phyloP scores from a whole-genome alignment of 1,140 invertebrate species.

The Chrysoperla carnea region DNA sequence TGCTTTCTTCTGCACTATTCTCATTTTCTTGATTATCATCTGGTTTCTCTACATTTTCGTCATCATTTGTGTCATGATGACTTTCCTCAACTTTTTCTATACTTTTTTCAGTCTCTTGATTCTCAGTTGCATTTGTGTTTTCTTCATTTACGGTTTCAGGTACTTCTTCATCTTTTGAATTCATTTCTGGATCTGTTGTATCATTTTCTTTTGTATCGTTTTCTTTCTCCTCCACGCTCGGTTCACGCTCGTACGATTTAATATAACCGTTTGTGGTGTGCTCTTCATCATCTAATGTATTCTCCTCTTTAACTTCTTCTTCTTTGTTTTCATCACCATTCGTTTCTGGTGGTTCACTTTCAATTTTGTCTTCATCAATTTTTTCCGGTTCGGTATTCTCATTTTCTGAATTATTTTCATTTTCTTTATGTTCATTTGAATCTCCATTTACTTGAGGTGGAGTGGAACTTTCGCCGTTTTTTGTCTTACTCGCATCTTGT shows the following conservation, averaged over 20 bases:
- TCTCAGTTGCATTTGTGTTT: slow-evolving; percentile 8
- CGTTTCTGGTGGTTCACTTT: slow-evolving; percentile 1
- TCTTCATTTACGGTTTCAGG: slow-evolving; percentile 21
- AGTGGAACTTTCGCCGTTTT: slow-evolving; percentile 1
- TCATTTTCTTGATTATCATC: slow-evolving; percentile 4
- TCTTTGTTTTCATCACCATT: slow-evolving; percentile 5
- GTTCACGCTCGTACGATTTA: too few species aligned
- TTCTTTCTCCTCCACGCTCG: too few species aligned
- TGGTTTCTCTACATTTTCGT: neutral
- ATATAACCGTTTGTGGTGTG: too few species aligned
- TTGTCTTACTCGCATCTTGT: slow-evolving; percentile 14
- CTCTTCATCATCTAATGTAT: too few species aligned
- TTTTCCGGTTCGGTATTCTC: neutral
- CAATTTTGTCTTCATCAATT: neutral
- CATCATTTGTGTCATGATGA: too few species aligned
- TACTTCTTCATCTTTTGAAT: slow-evolving; percentile 11
- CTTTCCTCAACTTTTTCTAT: too few species aligned
- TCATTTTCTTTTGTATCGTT: too few species aligned
- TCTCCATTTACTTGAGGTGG: slow-evolving; percentile 10
- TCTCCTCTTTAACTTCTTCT: slow-evolving; percentile 9
- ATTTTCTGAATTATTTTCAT: slow-evolving; percentile 4
- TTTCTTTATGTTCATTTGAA: slow-evolving; percentile 4
- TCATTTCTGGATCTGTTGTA: too few species aligned
- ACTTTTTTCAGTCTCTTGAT: too few species aligned
- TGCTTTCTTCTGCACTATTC: neutral